Base-by-base conservation (phyloP, 1,140 invertebrate species). In the Pantala flavescens region DNA sequence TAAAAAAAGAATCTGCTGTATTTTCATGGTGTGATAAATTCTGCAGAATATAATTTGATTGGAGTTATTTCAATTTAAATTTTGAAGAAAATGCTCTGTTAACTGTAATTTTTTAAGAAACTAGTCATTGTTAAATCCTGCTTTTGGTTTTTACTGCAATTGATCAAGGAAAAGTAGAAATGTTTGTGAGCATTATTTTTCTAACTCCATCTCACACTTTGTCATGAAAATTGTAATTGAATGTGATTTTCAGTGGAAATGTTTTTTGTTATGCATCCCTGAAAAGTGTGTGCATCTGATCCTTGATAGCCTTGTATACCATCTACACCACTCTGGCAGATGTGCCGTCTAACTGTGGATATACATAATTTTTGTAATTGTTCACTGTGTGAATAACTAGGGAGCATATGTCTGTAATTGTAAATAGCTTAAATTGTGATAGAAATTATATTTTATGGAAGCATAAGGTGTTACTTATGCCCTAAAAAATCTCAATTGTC, bases 391-490 rank as follows among this genome's bases (percentile, higher is more conserved):
- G 49, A 63, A 63, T 63, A 12, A 63, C 3, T 63, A 63, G 49
- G 49, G 49, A 63, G 49, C 49, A 63, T 63, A 14, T 63, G 49
- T 63, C 49, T 63, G 9, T 63, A 21, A 63, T 63, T 63, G 49
- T 63, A 63, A 16, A 63, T 63, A 63, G 49, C 49, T 63, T 63
- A 21, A 63, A 63, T 63, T 63, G 49, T 63, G 49, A 63, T 63
- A 63, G 49, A 63, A 63, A 63, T 63, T 63, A 63, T 63, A 63
- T 63, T 63, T 63, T 63, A 63, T 19, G 49, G 12, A 21, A 63
- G 49, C 49, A 63, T 63, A 63, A 63, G 49, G 12, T 63, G n/a
- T 63, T 63, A 63, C 49, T 63, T 63, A 63, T 63, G 49, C 49
- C 49, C n/a, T 63, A 63, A 19, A 63, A 63, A 63, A 19, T 63